Conservation (phyloP, 2,888 invertebrate genomes). For the Nycteola revayana region DNA sequence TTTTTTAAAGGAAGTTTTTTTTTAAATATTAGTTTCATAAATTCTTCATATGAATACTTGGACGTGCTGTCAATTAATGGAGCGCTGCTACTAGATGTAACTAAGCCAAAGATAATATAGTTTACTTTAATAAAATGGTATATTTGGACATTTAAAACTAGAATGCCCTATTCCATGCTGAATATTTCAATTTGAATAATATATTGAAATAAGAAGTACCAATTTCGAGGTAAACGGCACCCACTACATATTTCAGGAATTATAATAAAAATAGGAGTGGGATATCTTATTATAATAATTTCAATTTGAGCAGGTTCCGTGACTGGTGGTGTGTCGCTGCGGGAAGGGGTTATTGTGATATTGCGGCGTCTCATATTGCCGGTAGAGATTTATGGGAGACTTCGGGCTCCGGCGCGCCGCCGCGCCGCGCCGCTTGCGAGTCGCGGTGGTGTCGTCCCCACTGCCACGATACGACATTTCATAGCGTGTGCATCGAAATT, state of each 20-base stretch:
- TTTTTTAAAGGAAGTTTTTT: too few species aligned
- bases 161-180: too few species aligned
- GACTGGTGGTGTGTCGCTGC: slow-evolving; percentile 35
- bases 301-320: slow-evolving; percentile 45
- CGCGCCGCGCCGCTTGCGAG: slow-evolving; percentile 9
- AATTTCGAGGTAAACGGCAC: not conserved
- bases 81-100: too few species aligned
- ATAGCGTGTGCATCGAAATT: too few species aligned
- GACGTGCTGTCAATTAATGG: too few species aligned
- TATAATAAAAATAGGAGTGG: slow-evolving; percentile 29
- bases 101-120: too few species aligned
- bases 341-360: slow-evolving; percentile 69
- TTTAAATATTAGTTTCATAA: too few species aligned
- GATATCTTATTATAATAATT: slow-evolving; percentile 45
- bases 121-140: too few species aligned
- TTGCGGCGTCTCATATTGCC: slow-evolving; percentile 71
- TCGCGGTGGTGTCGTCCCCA: not conserved
- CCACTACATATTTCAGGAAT: slow-evolving; percentile 15
- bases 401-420: slow-evolving; percentile 29
- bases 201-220: not conserved
- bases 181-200: too few species aligned
- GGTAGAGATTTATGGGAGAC: slow-evolving; percentile 64
- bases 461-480: not conserved
- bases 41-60: too few species aligned
- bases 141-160: too few species aligned